Evolutionary conservation across 2,113 vertebrate species (phyloP), one percentile per base, ranked within the genome.

Genomic region (Onychorhynchus coronatus): DNA sequence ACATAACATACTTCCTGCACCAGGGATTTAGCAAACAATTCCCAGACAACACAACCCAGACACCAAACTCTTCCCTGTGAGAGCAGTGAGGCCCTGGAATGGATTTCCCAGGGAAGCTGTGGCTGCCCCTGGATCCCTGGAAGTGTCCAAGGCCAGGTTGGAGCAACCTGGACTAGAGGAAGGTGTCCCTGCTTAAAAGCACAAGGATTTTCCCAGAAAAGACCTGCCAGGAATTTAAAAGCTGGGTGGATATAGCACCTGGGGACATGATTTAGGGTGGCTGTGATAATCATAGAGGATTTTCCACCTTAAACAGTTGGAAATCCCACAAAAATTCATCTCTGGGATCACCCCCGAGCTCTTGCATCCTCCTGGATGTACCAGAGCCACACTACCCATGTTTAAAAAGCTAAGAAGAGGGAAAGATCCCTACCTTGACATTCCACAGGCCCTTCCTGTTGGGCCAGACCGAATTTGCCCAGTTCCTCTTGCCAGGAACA

Each of bases 21-120:
- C 79, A 58, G 41, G 80, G 80, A 46, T 71, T 91, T 63, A 89
- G 85, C 83, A 90, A 95, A 93, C 63, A 80, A 58, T 41, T 63
- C 25, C 83, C 70, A 93, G 95, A 95, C 91, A 91, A 91, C 56
- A 82, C 92, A 89, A 37, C 31, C 5, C 11, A 78, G 88, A 71
- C 67, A 80, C 52, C 75, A 14, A 89, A 20, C 31, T 55, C 30
- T 55, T 55, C 53, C 53, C 30, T 19, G 28, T 7, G 53, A 20
- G 30, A 18, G 30, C n/a, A 30, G 53, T 18, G 53, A 55, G 53
- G 30, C 17, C 52, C 53, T 31, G 53, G 30, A 55, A 31, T 20
- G 30, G 53, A 31, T 55, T 55, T 55, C 30, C 30, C 49, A 55
- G 30, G 30, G 17, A 55, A 55, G 18, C 30, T 20, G 30, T 55